phyloP scores from a whole-genome alignment of 2,113 vertebrate genomes.

The mouse (Mus musculus) region GRCm39 chr1:174899001-174899500 shows the following conservation, averaged over 20 bases:
- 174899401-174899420: not conserved
- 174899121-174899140: not conserved
- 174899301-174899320: too few species aligned
- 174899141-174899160: not conserved
- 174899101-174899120: not conserved
- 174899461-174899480: slow-evolving; percentile 1
- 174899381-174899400: not conserved
- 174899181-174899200: not conserved
- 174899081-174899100: not conserved
- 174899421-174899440: not conserved
- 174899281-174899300: not conserved
- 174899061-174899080: not conserved
- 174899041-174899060: not conserved
- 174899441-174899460: not conserved
- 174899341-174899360: too few species aligned
- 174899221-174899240: not conserved
- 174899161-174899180: not conserved
- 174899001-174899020: not conserved
- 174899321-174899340: not conserved
- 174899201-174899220: not conserved
- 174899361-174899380: not conserved
- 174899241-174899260: not conserved
- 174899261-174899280: not conserved
- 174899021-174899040: not conserved
- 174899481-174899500: not conserved